phyloP scores from a whole-genome alignment of 2,888 invertebrate species.

The Melipona bicolor region DNA sequence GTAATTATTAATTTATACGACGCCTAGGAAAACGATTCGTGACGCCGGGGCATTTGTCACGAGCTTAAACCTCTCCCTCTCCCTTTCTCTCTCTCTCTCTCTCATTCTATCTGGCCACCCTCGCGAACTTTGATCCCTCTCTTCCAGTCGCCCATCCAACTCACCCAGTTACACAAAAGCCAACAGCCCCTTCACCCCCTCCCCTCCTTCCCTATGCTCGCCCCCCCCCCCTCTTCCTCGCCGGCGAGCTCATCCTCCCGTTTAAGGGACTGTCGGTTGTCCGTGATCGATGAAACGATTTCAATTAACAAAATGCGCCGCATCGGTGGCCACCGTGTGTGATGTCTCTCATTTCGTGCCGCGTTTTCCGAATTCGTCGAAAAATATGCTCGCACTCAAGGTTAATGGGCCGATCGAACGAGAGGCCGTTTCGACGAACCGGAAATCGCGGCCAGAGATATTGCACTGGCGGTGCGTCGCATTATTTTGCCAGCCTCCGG shows the following conservation, averaged over 20 bases:
- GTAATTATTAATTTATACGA: constrained; percentile 80
- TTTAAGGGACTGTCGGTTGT: constrained; percentile 62
- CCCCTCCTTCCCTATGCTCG: neutral
- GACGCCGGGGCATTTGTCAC: constrained; percentile 75
- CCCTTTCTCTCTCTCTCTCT: constrained; percentile 2
- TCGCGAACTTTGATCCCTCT: constrained; percentile 27
- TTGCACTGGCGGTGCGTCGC: constrained; percentile 58
- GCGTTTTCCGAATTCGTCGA: constrained; percentile 67
- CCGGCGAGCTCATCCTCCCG: neutral
- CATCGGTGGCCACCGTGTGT: constrained; percentile 53
- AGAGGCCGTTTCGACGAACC: constrained; percentile 68
- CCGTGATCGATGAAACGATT: constrained; percentile 76
- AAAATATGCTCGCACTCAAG: constrained; percentile 73
- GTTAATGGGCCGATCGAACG: constrained; percentile 72
- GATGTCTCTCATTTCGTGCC: constrained; percentile 65
- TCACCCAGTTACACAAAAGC: constrained; percentile 39
- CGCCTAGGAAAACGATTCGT: constrained; percentile 76
- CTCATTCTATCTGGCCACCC: neutral
- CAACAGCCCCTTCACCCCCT: neutral
- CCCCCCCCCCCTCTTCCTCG: neutral
- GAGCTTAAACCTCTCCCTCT: constrained; percentile 42
- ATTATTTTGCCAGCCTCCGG: constrained; percentile 44
- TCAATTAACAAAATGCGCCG: constrained; percentile 76
- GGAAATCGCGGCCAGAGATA: constrained; percentile 65
- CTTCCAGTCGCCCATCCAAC: neutral